Evolutionary conservation across 2,113 vertebrate species (phyloP).

Genomic region (Pomatostomus ruficeps): DNA sequence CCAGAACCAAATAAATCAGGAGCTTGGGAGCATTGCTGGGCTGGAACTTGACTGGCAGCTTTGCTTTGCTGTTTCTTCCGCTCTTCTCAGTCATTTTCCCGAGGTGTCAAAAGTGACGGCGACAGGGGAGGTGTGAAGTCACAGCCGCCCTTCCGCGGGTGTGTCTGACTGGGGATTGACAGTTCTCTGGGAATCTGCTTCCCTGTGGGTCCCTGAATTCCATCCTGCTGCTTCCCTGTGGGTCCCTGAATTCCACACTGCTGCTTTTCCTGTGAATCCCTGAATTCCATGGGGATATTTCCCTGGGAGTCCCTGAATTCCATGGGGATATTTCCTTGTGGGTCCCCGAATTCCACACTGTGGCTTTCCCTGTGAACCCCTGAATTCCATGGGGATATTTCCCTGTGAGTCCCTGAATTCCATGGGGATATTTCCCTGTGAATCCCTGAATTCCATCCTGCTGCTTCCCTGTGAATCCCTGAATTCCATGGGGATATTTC

Average conservation of each 20-base stretch:
- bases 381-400: background rate
- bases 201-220: background rate
- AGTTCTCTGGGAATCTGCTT: background rate
- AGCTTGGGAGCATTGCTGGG: background rate
- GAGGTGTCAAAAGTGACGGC: background rate
- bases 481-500: background rate
- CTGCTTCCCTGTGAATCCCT: background rate
- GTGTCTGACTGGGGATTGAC: background rate
- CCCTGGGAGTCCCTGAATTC: background rate
- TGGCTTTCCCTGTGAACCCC: background rate
- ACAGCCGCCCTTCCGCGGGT: fast-evolving
- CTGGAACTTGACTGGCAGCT: background rate
- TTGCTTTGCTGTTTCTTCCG: background rate
- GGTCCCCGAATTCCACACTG: background rate
- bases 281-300: background rate
- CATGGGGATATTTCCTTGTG: background rate
- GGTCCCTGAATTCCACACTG: background rate
- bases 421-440: background rate
- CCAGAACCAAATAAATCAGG: background rate
- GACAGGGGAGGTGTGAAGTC: fast-evolving
- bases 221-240: background rate
- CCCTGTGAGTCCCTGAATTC: background rate
- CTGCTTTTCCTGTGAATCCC: background rate
- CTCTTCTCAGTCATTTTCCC: background rate
- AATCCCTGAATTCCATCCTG: background rate